Base-by-base conservation (phyloP, 2,797 vertebrate species). In the Syncerus caffer region DNA sequence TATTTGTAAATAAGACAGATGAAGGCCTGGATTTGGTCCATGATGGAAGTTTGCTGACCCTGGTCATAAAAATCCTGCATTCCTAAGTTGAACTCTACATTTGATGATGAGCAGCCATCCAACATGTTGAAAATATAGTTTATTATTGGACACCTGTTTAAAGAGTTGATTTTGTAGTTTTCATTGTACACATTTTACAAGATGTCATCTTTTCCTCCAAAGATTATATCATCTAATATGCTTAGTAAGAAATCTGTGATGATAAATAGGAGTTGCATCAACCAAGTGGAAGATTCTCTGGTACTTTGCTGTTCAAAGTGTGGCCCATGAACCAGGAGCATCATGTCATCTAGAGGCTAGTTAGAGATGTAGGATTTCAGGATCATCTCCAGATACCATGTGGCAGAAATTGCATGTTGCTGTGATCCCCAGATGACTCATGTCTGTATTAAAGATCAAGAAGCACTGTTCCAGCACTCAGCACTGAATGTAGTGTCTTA, bases 1-100 rank as follows among this genome's bases (percentile, higher is more conserved):
- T 97, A 88, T 92, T 97, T 93, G 74, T 92, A 95, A 83, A 74
- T 88, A 93, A 85, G 45, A 83, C 42, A 88, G 45, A 16, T 58
- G 6, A 31, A 76, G 3, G 21, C 62, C 76, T 89, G 23, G 11
- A 89, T 84, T 90, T 94, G 50, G 53, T 14, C 16, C 29, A 50
- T 38, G 7, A 13, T 34, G n/a, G 29, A 83, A 21, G 10, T 50
- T 82, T 58, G 10, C 17, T 85, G 62, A 58, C 6, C 9, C 15
- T 10, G 12, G 12, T 16, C 31, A 34, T 62, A 55, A 85, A 84
- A 84, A 16, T 53, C 17, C 8, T 60, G 89, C 2, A 7, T 38
- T 51, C 3, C 87, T 89, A 38, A 38, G 19, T 25, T 83, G 60
- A 89, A 89, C 9, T 88, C 34, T 57, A n/a, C 47, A 60, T 85